Evolutionary conservation across 2,113 vertebrate species (phyloP).

Genomic region (Heptranchias perlo): DNA sequence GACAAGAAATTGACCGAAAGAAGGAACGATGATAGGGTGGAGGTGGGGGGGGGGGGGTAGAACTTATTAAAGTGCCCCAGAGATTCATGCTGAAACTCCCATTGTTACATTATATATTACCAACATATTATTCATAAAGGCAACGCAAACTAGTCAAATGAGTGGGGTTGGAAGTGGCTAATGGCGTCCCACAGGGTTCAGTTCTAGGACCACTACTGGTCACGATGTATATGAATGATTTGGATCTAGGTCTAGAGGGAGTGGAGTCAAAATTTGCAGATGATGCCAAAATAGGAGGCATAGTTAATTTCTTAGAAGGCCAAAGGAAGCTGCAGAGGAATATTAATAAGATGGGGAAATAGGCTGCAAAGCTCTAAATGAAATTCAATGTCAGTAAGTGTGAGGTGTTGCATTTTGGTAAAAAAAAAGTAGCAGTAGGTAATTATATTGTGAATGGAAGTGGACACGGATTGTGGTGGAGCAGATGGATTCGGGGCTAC

Average conservation of each 20-base stretch:
- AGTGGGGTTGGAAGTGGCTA: neutral
- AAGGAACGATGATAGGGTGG: neutral
- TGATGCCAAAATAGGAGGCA: neutral
- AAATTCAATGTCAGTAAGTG: neutral
- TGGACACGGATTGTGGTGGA: neutral
- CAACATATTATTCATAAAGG: neutral
- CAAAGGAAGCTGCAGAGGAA: neutral
- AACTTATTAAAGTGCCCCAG: neutral
- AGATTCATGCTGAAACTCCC: neutral
- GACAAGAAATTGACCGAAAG: neutral
- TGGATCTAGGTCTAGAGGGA: neutral
- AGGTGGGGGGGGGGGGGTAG: neutral
- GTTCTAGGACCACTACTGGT: neutral
- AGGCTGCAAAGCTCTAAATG: neutral
- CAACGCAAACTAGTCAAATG: neutral
- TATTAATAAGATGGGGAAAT: constrained; percentile 13
- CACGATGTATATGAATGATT: neutral
- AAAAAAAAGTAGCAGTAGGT: neutral
- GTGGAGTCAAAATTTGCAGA: neutral
- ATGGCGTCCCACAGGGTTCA: neutral
- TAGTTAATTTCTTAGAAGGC: neutral
- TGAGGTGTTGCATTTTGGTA: neutral
- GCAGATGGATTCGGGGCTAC: neutral
- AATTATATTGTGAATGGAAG: neutral
- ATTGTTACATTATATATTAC: neutral